phyloP scores from a whole-genome alignment of 2,888 invertebrate species.

The Villa cingulata region DNA sequence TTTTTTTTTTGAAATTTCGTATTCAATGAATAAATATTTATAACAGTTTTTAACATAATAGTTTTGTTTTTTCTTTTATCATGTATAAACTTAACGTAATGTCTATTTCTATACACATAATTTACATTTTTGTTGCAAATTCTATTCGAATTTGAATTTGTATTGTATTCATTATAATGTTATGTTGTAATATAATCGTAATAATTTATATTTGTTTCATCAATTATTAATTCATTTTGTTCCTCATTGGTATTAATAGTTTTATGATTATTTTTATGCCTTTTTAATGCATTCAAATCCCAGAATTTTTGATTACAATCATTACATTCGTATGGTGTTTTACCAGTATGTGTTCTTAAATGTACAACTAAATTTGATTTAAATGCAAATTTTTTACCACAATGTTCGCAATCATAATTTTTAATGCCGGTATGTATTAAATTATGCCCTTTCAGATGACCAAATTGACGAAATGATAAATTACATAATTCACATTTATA shows the following conservation, averaged over 20 bases:
- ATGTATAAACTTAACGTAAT: no score
- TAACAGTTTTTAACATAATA: no score
- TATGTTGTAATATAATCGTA: no score
- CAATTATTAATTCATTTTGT: no score
- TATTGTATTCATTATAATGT: no score
- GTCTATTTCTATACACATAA: no score
- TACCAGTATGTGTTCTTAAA: slow-evolving; percentile 16
- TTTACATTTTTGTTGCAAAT: no score
- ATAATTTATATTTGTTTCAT: no score
- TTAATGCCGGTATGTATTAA: slow-evolving; percentile 14
- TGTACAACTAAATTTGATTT: slow-evolving; percentile 16
- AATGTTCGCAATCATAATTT: slow-evolving; percentile 11
- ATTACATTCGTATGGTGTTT: slow-evolving; percentile 16
- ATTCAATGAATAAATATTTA: no score
- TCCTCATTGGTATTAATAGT: neutral
- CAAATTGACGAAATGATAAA: slow-evolving; percentile 13
- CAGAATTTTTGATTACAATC: slow-evolving; percentile 16
- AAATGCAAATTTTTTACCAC: slow-evolving; percentile 13
- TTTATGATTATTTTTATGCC: slow-evolving; percentile 16
- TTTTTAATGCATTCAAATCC: slow-evolving; percentile 17
- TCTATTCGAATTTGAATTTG: no score
- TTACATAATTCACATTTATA: slow-evolving; percentile 12
- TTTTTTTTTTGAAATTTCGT: no score
- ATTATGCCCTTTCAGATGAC: slow-evolving; percentile 14
- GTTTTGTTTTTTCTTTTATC: no score